Percentiles rank a stretch among this genome's conserved stretches.
Evolutionary conservation across 2,888 invertebrate genomes (phyloP).

Genomic region (Mesorhabditis sp.): DNA sequence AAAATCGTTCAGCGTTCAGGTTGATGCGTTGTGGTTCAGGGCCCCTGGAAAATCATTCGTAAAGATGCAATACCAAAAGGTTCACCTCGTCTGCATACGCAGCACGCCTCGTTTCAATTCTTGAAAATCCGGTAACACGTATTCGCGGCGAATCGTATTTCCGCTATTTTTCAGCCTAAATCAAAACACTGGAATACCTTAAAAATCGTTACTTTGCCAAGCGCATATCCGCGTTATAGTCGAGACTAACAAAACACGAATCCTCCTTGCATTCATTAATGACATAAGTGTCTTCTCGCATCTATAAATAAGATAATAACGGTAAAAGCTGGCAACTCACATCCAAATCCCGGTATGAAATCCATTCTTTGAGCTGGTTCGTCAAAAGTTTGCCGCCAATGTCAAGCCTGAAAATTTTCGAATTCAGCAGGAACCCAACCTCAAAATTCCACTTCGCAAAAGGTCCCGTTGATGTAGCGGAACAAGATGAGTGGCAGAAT

Average conservation of each 20-base stretch:
- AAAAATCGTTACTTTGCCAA: conserved; percentile 41
- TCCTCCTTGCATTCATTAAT: conserved; percentile 90
- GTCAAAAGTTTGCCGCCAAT: conserved; percentile 94
- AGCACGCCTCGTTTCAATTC: conserved; percentile 24
- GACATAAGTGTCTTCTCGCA: conserved; percentile 35
- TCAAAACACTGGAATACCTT: neutral
- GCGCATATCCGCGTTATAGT: conserved; percentile 78
- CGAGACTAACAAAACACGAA: conserved; percentile 82
- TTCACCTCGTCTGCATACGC: conserved; percentile 15
- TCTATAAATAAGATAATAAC: neutral
- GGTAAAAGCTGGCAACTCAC: conserved; percentile 70
- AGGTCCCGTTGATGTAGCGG: conserved; percentile 76
- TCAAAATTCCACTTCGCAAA: conserved; percentile 42
- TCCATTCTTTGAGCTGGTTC: conserved; percentile 92
- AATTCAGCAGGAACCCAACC: conserved; percentile 62
- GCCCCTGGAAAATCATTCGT: conserved; percentile 64
- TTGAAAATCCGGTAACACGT: conserved; percentile 92
- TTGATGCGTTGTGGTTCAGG: conserved; percentile 65
- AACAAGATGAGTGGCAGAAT: conserved; percentile 88
- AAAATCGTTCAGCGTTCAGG: conserved; percentile 86
- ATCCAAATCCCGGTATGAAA: conserved; percentile 81
- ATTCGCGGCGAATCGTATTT: conserved; percentile 76
- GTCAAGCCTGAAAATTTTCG: conserved; percentile 72
- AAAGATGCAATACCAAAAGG: neutral
- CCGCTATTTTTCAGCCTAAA: conserved; percentile 59